A percentile compares a stretch with the other conserved stretches of the same genome.
Evolutionary conservation across 53 echinoderm and acorn worm species (phyloP).

Genomic region (Echinometra lucunter): DNA sequence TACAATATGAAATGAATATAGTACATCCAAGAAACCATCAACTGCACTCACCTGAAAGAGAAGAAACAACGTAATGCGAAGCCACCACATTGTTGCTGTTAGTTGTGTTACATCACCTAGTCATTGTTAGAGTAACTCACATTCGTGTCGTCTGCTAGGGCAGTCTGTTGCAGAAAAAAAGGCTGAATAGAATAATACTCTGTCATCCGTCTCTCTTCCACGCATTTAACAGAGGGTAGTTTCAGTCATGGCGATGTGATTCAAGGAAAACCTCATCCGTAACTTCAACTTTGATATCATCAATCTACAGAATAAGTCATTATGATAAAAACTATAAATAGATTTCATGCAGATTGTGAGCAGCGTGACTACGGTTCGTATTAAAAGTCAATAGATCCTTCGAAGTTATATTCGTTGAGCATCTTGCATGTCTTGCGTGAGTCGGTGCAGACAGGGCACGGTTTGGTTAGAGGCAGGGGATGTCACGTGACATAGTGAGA

Average conservation of each 20-base stretch:
- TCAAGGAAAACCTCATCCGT: neutral
- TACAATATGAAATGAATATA: too few relatives aligned
- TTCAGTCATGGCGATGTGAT: neutral
- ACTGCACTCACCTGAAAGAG: slow-evolving; percentile 25
- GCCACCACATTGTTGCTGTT: neutral
- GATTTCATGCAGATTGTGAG: neutral
- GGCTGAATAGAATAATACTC: neutral
- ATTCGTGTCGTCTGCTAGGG: slow-evolving; percentile 35
- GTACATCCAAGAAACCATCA: too few relatives aligned
- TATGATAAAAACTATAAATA: slow-evolving; percentile 40
- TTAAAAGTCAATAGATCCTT: neutral
- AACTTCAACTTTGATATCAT: neutral
- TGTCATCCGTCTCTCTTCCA: neutral
- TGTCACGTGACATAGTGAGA: slow-evolving; percentile 39
- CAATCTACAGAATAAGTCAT: neutral
- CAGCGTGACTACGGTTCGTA: slow-evolving; percentile 6
- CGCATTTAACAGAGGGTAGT: neutral
- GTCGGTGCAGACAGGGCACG: neutral
- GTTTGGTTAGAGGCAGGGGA: slow-evolving; percentile 34
- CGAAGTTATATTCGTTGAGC: neutral
- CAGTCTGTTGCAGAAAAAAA: neutral
- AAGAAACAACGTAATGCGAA: neutral
- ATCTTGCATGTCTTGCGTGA: slow-evolving; percentile 46
- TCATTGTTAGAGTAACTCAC: neutral
- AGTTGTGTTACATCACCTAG: neutral